phyloP scores from a whole-genome alignment of 2,888 invertebrate species.

The Drosophila barbarae region DNA sequence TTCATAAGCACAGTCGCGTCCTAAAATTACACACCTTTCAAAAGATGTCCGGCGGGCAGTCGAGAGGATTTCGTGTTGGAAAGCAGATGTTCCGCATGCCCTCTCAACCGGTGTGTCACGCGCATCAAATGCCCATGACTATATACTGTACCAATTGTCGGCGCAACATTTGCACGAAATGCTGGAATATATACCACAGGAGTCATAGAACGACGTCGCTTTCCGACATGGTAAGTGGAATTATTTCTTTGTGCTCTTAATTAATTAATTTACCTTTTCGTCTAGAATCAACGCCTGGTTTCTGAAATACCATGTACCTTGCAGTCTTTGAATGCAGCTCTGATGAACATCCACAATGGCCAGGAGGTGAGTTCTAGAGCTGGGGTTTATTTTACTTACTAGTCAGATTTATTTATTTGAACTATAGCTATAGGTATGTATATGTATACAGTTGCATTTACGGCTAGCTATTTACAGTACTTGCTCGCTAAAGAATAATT shows the following conservation, averaged over 20 bases:
- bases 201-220: conserved; percentile 46
- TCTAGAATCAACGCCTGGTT: conserved; percentile 39
- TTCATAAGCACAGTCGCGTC: conserved; percentile 72
- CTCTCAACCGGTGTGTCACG: conserved; percentile 45
- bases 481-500: conserved; percentile 66
- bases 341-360: conserved; percentile 37
- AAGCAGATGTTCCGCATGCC: conserved; percentile 45
- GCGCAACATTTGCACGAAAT: conserved; percentile 53
- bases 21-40: conserved; percentile 64
- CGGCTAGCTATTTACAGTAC: conserved; percentile 65
- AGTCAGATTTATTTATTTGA: conserved; percentile 56
- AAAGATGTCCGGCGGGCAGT: conserved; percentile 23
- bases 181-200: conserved; percentile 52
- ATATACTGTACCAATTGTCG: conserved; percentile 65
- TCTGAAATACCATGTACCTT: conserved; percentile 43
- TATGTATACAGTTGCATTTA: conserved; percentile 53
- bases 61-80: conserved; percentile 31
- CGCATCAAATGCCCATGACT: conserved; percentile 42
- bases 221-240: conserved; percentile 31
- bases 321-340: conserved; percentile 35
- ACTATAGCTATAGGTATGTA: conserved; percentile 47
- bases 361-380: conserved; percentile 45
- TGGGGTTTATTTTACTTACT: conserved; percentile 48
- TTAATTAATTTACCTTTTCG: background rate
- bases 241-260: background rate